A percentile compares a stretch with the other conserved stretches of the same genome.
These are phyloP conservation scores for Seira ritae DNA, from an alignment of 2,888 invertebrate species.

Conservation along the genomic window DNA sequence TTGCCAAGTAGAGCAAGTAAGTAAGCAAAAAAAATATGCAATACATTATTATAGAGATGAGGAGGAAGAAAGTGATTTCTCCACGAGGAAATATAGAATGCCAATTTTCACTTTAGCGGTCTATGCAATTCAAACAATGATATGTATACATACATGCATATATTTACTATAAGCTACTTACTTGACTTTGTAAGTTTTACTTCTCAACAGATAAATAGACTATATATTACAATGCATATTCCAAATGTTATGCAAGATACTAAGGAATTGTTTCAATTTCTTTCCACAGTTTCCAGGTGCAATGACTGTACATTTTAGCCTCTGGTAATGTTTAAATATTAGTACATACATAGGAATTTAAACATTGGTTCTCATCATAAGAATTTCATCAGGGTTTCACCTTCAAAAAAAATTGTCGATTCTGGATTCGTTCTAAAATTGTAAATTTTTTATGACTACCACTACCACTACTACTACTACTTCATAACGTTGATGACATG, in stretches of 20 bases:
- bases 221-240: too few species aligned
- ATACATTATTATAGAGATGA: too few species aligned
- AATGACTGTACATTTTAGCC: background rate
- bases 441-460: too few species aligned
- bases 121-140: slow-evolving; percentile 23
- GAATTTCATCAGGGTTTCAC: slow-evolving; percentile 9
- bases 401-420: background rate
- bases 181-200: too few species aligned
- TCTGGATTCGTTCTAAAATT: background rate
- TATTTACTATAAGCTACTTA: too few species aligned
- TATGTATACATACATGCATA: background rate
- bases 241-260: background rate
- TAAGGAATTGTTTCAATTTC: background rate
- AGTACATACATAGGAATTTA: background rate
- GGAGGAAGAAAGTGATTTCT: background rate
- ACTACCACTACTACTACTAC: too few species aligned
- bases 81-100: background rate
- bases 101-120: slow-evolving; percentile 19
- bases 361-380: background rate
- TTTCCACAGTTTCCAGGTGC: background rate
- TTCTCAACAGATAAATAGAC: too few species aligned
- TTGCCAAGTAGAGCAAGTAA: too few species aligned
- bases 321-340: background rate
- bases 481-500: too few species aligned
- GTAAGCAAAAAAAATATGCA: background rate